phyloP scores from a whole-genome alignment of 92 coral and sea anemone genomes.

The Pocillopora meandrina region DNA sequence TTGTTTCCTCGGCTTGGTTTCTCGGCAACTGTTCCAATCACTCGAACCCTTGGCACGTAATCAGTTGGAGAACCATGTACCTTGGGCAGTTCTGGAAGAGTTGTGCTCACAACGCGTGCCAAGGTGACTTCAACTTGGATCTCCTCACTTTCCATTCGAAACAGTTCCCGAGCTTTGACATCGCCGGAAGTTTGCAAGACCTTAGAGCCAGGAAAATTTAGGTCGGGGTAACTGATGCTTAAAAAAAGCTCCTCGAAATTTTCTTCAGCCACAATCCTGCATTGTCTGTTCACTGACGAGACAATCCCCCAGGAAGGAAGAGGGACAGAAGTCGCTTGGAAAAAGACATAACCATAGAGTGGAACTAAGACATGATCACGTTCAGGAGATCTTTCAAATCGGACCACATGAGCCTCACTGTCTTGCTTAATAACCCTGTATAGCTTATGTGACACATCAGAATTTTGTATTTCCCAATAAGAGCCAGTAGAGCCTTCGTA shows the following conservation, averaged over 20 bases:
- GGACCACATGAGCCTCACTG: constrained; percentile 6
- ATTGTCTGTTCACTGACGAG: constrained; percentile 20
- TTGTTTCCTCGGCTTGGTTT: too few relatives aligned
- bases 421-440: constrained; percentile 27
- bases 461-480: not conserved
- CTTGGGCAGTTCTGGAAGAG: not conserved
- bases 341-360: constrained; percentile 34
- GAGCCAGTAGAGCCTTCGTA: constrained; percentile 10
- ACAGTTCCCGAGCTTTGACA: constrained; percentile 20
- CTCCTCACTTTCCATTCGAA: constrained; percentile 14
- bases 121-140: constrained; percentile 3
- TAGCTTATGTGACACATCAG: not conserved
- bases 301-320: constrained; percentile 15
- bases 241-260: not conserved
- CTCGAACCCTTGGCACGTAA: not conserved
- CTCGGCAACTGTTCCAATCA: too few relatives aligned
- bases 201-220: constrained; percentile 35
- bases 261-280: constrained; percentile 16
- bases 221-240: constrained; percentile 49
- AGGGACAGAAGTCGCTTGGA: not conserved
- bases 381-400: too few relatives aligned
- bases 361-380: too few relatives aligned
- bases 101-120: not conserved
- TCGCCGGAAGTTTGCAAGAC: not conserved
- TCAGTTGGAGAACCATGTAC: constrained; percentile 8